These are phyloP conservation scores for Paramuricea clavata DNA, from an alignment of 92 coral and sea anemone species.

Conservation along the genomic window DNA sequence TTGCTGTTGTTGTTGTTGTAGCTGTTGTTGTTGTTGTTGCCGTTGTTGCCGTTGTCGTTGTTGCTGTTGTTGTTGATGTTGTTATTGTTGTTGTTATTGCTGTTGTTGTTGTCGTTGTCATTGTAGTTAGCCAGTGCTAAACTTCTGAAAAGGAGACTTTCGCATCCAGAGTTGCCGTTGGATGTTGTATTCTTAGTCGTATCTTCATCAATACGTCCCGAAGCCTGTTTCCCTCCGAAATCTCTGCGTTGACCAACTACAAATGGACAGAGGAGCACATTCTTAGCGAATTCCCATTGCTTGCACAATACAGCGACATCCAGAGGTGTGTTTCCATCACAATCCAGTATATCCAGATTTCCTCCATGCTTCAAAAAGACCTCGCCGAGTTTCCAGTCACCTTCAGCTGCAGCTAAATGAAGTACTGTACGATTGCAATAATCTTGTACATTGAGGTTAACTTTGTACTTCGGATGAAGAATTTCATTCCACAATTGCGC, in stretches of 20 bases:
- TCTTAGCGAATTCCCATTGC: not conserved
- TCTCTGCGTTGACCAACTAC: not conserved
- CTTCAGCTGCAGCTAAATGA: not conserved
- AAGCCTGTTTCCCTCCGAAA: too few relatives aligned
- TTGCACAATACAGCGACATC: constrained; percentile 6
- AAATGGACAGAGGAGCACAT: not conserved
- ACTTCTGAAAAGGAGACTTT: too few relatives aligned
- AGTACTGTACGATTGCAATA: not conserved
- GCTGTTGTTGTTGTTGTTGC: constrained; percentile 15
- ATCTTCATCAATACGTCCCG: too few relatives aligned
- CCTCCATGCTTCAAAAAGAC: not conserved
- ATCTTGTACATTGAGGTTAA: not conserved
- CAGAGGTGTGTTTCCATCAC: constrained; percentile 1
- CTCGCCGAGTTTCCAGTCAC: not conserved
- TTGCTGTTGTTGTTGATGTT: not conserved
- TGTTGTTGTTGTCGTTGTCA: not conserved
- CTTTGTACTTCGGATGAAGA: not conserved
- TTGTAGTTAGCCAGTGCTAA: too few relatives aligned
- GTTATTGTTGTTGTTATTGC: not conserved
- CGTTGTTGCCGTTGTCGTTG: constrained; percentile 7
- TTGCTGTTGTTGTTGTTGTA: constrained; percentile 13
- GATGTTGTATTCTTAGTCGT: too few relatives aligned
- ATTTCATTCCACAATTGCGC: not conserved
- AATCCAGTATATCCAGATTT: not conserved
- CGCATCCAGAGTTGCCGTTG: too few relatives aligned